Percentiles rank a stretch among this genome's conserved stretches.
These are phyloP conservation scores for Lithophane leautieri DNA, from an alignment of 2,888 invertebrate species.

Conservation along the genomic window DNA sequence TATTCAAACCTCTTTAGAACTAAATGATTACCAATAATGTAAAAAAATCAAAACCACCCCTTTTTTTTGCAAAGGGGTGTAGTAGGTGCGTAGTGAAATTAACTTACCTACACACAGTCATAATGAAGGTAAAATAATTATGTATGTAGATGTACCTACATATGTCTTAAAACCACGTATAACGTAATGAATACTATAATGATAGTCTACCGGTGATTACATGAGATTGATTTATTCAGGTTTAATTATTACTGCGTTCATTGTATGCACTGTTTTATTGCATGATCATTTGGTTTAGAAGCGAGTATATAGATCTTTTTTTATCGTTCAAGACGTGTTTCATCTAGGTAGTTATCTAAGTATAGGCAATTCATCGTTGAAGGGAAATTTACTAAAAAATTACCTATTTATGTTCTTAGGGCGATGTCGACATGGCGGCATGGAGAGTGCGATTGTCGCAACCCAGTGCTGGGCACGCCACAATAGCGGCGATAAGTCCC, in stretches of 20 bases:
- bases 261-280: conserved; percentile 14
- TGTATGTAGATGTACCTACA: not conserved
- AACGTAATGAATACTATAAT: conserved; percentile 45
- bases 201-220: conserved; percentile 30
- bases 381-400: not conserved
- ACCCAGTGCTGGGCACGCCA: too few species aligned
- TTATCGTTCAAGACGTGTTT: conserved; percentile 9
- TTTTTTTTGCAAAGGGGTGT: too few species aligned
- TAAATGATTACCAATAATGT: too few species aligned
- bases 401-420: not conserved
- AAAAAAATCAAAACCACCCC: too few species aligned
- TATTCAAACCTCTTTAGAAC: too few species aligned
- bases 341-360: not conserved
- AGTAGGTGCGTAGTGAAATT: too few species aligned
- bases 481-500: too few species aligned
- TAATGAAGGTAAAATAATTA: conserved; percentile 22
- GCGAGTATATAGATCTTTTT: not conserved
- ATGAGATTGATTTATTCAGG: conserved; percentile 29
- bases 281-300: conserved; percentile 5
- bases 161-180: conserved; percentile 22
- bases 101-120: not conserved
- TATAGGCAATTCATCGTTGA: not conserved
- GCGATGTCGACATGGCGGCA: not conserved
- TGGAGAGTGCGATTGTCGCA: too few species aligned
- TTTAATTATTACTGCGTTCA: conserved; percentile 16